phyloP scores from a whole-genome alignment of 2,888 invertebrate genomes.

The Drosophila mercatorum region DNA sequence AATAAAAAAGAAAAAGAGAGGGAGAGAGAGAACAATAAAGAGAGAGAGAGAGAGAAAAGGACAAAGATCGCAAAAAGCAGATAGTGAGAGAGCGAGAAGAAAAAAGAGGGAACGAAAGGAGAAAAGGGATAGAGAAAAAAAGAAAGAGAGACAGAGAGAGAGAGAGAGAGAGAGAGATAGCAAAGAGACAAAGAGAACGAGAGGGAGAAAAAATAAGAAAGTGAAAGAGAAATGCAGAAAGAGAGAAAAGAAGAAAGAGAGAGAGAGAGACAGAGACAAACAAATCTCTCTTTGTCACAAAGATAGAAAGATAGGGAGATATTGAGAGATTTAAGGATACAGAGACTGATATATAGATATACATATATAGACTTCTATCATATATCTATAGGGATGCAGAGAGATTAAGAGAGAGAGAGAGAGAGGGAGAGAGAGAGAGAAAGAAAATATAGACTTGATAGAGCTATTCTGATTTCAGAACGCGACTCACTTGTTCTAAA shows the following conservation, averaged over 20 bases:
- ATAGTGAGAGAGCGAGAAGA: neutral
- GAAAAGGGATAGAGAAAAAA: neutral
- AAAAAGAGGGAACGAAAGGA: neutral
- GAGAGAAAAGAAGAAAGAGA: neutral
- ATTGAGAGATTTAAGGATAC: too few relatives aligned
- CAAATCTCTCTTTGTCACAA: too few relatives aligned
- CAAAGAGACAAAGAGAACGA: neutral
- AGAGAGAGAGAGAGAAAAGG: neutral
- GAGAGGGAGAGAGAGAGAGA: neutral
- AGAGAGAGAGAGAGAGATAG: too few relatives aligned
- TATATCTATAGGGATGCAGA: too few relatives aligned
- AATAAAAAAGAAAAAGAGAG: neutral
- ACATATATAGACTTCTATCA: too few relatives aligned
- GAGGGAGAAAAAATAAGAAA: neutral
- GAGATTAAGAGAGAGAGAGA: too few relatives aligned
- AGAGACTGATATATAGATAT: too few relatives aligned
- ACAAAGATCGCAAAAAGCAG: too few relatives aligned
- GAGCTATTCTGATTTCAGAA: neutral
- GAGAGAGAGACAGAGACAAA: too few relatives aligned
- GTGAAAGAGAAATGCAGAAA: neutral
- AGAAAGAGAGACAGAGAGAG: neutral
- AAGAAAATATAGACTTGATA: neutral
- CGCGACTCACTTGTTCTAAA: too few relatives aligned
- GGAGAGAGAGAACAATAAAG: accelerated
- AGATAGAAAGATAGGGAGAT: too few relatives aligned